These are phyloP conservation scores for Arrhamphus sclerolepis DNA, from an alignment of 2,797 vertebrate species.

Conservation along the genomic window DNA sequence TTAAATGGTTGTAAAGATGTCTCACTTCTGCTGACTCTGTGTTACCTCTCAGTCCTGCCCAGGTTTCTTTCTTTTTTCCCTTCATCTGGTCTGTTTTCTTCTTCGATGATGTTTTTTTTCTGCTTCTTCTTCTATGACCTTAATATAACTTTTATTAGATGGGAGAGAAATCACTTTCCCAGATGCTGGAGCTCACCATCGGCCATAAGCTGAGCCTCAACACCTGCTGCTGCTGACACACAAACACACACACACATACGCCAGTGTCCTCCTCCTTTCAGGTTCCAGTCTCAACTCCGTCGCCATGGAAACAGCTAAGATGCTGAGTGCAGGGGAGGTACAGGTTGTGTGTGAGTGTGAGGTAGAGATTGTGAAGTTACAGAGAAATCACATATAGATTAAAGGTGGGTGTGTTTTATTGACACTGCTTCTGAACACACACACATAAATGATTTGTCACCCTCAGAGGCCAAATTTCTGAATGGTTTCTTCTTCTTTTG, in stretches of 20 bases:
- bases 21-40: not conserved
- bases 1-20: too few species aligned
- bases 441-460: slow-evolving; percentile 12
- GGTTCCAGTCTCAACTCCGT: slow-evolving; percentile 71
- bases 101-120: slow-evolving; percentile 44
- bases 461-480: slow-evolving; percentile 1
- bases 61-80: not conserved
- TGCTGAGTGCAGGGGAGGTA: slow-evolving; percentile 65
- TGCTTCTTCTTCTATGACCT: slow-evolving; percentile 36
- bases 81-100: slow-evolving; percentile 17
- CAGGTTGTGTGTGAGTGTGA: slow-evolving; percentile 35
- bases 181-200: slow-evolving; percentile 53
- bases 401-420: slow-evolving; percentile 60
- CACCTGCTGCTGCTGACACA: slow-evolving; percentile 62
- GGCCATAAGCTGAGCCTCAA: slow-evolving; percentile 58
- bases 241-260: slow-evolving; percentile 25
- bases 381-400: slow-evolving; percentile 61
- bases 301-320: slow-evolving; percentile 83
- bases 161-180: slow-evolving; percentile 59
- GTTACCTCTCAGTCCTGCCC: slow-evolving; percentile 3
- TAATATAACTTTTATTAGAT: slow-evolving; percentile 68
- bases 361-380: slow-evolving; percentile 42
- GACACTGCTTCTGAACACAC: slow-evolving; percentile 32
- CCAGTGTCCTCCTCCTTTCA: slow-evolving; percentile 20
- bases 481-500: not conserved